phyloP scores from a whole-genome alignment of 1,140 invertebrate species.

The Matsumurasca onukii region DNA sequence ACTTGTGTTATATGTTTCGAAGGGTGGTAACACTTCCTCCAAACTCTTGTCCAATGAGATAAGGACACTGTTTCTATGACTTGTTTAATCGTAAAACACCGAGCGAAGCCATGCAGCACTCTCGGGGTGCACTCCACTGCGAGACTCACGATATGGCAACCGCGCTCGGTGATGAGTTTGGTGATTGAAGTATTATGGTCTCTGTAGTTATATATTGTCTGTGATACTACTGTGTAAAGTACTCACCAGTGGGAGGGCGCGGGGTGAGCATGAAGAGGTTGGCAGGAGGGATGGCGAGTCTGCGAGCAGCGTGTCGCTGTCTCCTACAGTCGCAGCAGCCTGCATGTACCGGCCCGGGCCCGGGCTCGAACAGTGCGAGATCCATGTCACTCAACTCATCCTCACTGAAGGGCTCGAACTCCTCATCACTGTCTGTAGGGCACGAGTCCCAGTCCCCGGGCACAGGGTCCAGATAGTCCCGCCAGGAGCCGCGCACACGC shows the following conservation, averaged over 20 bases:
- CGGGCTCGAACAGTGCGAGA: conserved; percentile 65
- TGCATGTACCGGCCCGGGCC: conserved; percentile 43
- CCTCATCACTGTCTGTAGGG: conserved; percentile 46
- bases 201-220: too few relatives aligned
- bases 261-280: conserved; percentile 38
- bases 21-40: too few relatives aligned
- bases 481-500: conserved; percentile 34
- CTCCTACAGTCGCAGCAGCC: conserved; percentile 30
- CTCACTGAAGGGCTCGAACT: conserved; percentile 58
- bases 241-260: conserved; percentile 4
- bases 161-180: too few relatives aligned
- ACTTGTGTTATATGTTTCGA: too few relatives aligned
- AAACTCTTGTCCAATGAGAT: too few relatives aligned
- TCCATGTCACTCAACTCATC: conserved; percentile 64
- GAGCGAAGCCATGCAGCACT: too few relatives aligned
- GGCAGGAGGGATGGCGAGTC: conserved; percentile 33
- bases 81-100: too few relatives aligned
- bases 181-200: too few relatives aligned
- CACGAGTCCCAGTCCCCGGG: conserved; percentile 24
- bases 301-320: conserved; percentile 10
- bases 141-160: too few relatives aligned
- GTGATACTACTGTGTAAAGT: too few relatives aligned
- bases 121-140: too few relatives aligned
- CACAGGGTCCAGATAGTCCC: conserved; percentile 34
- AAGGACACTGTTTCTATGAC: too few relatives aligned